Evolutionary conservation across 2,888 invertebrate genomes (phyloP).

Genomic region (Chrysolina haemoptera): DNA sequence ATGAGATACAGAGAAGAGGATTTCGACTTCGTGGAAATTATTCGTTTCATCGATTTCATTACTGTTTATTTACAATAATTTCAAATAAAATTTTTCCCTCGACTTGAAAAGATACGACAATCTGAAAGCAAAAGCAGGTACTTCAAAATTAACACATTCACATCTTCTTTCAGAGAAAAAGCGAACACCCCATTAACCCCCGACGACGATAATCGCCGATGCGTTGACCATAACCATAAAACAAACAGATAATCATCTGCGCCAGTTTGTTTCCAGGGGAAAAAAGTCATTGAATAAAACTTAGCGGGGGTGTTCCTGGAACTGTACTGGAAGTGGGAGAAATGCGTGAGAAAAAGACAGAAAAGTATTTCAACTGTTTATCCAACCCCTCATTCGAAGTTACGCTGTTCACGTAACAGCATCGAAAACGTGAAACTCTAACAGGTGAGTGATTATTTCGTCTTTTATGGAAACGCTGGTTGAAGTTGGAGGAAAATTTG

Average conservation of each 20-base stretch:
- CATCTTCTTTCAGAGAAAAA: neutral
- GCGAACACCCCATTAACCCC: constrained; percentile 22
- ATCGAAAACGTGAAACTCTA: constrained; percentile 49
- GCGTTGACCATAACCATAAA: constrained; percentile 38
- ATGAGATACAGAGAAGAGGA: too few relatives aligned
- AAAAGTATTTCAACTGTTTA: constrained; percentile 49
- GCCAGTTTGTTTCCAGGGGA: constrained; percentile 44
- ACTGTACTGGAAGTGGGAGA: constrained; percentile 57
- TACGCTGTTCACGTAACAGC: constrained; percentile 60
- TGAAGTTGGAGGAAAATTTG: neutral
- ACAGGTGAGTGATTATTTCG: constrained; percentile 52
- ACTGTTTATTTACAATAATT: too few relatives aligned
- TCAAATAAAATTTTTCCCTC: too few relatives aligned
- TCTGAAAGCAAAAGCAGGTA: too few relatives aligned
- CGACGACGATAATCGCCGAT: constrained; percentile 14
- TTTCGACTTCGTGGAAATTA: too few relatives aligned
- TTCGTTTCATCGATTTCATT: too few relatives aligned
- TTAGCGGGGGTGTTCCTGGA: constrained; percentile 56
- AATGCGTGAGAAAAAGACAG: constrained; percentile 54
- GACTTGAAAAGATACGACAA: too few relatives aligned
- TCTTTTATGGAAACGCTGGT: constrained; percentile 1
- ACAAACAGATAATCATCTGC: constrained; percentile 44
- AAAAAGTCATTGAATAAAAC: constrained; percentile 34
- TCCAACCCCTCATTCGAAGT: constrained; percentile 61
- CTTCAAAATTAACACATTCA: constrained; percentile 7